A percentile compares a stretch with the other conserved stretches of the same genome.
phyloP scores from a whole-genome alignment of 2,888 invertebrate species.

The Diadromus collaris region DNA sequence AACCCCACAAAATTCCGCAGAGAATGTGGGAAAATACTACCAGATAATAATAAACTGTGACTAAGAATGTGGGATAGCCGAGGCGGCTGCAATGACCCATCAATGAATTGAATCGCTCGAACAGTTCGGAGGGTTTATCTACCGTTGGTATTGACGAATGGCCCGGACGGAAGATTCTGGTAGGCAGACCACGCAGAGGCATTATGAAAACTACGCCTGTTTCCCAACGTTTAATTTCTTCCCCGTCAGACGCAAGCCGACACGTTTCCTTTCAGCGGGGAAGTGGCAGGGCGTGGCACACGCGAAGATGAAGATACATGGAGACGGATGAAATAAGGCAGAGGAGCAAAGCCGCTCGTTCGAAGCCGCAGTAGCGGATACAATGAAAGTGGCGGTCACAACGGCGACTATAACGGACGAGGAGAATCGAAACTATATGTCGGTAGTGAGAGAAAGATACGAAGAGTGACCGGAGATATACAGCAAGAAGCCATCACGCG shows the following conservation, averaged over 20 bases:
- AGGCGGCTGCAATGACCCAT: not conserved
- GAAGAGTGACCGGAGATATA: slow-evolving; percentile 21
- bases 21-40: not conserved
- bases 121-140: not conserved
- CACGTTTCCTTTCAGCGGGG: slow-evolving; percentile 16
- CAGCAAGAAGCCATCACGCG: slow-evolving; percentile 32
- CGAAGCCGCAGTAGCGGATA: slow-evolving; percentile 40
- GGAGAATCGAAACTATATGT: slow-evolving; percentile 10
- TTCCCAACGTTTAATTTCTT: slow-evolving; percentile 2
- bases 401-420: slow-evolving; percentile 29
- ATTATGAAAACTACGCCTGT: not conserved
- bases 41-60: not conserved
- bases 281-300: slow-evolving; percentile 51
- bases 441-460: slow-evolving; percentile 26
- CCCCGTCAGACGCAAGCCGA: not conserved
- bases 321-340: slow-evolving; percentile 16
- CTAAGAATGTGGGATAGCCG: not conserved
- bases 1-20: not conserved
- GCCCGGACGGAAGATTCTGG: not conserved
- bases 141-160: not conserved
- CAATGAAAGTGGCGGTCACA: slow-evolving; percentile 46
- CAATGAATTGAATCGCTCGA: not conserved
- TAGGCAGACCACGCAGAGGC: not conserved
- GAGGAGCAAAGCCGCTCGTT: slow-evolving; percentile 33
- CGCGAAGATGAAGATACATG: slow-evolving; percentile 41